Conservation (phyloP, 2,113 vertebrate genomes). For the Brienomyrus longianalis region DNA sequence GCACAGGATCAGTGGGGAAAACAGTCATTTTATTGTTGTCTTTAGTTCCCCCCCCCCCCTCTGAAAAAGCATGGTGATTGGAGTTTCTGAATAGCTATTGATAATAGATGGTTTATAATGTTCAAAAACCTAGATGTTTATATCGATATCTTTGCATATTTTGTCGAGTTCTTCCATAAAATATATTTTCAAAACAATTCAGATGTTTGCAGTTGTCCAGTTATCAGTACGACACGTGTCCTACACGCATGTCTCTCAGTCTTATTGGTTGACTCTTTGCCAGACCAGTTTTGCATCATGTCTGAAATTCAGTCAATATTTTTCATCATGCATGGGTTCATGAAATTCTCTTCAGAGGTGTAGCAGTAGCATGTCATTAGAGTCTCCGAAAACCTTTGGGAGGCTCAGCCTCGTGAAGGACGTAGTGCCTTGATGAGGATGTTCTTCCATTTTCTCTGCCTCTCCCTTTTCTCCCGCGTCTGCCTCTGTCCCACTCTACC, state of each 20-base stretch:
- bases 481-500: conserved; percentile 45
- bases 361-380: background rate
- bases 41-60: background rate
- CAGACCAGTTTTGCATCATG: background rate
- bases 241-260: background rate
- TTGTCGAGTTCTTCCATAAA: background rate
- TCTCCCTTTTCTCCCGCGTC: conserved; percentile 44
- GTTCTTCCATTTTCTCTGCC: conserved; percentile 39
- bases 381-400: background rate
- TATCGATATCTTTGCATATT: background rate
- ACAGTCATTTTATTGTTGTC: background rate
- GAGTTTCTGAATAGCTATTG: background rate
- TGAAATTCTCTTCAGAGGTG: background rate
- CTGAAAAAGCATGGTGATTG: background rate
- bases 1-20: background rate
- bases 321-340: background rate
- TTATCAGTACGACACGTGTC: background rate
- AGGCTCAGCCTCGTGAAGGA: background rate
- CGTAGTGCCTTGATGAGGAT: conserved; percentile 52
- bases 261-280: background rate
- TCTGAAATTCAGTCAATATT: background rate
- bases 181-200: background rate
- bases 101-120: background rate
- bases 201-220: background rate
- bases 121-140: background rate